Conservation (phyloP, 37 sponge, comb jelly and placozoan species). For the Bolinopsis microptera region DNA sequence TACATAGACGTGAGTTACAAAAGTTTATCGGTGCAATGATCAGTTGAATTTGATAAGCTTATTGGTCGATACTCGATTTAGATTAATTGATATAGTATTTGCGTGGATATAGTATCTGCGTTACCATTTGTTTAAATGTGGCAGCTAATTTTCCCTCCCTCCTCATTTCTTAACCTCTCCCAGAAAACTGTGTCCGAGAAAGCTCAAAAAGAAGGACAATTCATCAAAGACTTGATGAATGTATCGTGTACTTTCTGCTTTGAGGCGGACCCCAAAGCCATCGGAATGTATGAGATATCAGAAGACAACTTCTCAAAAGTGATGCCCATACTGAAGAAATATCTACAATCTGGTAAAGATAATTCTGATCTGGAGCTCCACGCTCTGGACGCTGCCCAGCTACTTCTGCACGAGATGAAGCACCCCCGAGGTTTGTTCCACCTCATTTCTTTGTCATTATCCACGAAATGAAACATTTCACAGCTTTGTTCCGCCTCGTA, state of each 20-base stretch:
- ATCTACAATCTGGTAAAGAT: neutral
- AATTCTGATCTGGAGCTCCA: neutral
- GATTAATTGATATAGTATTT: no score
- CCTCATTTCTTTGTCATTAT: no score
- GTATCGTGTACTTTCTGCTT: neutral
- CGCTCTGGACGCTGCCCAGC: conserved; percentile 25
- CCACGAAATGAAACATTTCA: no score
- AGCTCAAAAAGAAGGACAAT: neutral
- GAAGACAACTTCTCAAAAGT: neutral
- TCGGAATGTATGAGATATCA: neutral
- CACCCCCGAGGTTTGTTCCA: conserved; percentile 10
- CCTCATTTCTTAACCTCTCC: neutral
- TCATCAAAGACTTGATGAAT: conserved; percentile 48
- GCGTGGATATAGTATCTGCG: no score
- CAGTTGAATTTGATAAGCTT: no score
- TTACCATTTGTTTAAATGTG: no score
- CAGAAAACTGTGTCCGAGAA: neutral
- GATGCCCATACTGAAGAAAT: conserved; percentile 44
- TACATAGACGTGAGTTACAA: conserved; percentile 55
- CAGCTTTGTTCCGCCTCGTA: no score
- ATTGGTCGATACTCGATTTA: no score
- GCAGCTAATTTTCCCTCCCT: no score
- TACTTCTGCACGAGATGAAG: neutral
- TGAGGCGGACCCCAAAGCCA: neutral
- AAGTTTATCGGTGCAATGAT: no score